Percentiles rank a stretch among this genome's conserved stretches.
These are phyloP conservation scores for Podarcis lilfordi DNA, from an alignment of 2,797 vertebrate genomes.

Conservation along the genomic window DNA sequence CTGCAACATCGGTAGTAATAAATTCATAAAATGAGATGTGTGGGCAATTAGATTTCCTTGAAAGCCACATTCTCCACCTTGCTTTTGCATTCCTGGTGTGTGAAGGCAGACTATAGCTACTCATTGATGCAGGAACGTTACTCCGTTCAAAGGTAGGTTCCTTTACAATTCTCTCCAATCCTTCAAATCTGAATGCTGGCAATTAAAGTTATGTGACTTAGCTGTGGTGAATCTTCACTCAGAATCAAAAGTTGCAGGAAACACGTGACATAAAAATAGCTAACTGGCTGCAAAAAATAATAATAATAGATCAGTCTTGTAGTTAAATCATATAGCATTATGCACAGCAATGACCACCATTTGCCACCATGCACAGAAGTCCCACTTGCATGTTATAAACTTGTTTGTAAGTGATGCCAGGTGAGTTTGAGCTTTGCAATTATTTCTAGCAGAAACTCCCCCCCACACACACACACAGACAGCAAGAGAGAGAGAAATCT, in stretches of 20 bases:
- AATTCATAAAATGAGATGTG: neutral
- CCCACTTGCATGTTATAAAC: neutral
- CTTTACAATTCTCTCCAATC: neutral
- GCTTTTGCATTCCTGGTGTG: neutral
- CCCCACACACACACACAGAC: too few species aligned
- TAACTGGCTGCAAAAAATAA: neutral
- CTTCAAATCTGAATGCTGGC: neutral
- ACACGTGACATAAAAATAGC: neutral
- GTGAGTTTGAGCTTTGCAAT: neutral
- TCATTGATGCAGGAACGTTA: neutral
- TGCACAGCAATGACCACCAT: neutral
- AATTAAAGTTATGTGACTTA: neutral
- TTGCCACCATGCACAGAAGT: neutral
- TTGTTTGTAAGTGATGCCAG: neutral
- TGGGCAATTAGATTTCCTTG: neutral
- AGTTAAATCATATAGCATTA: neutral
- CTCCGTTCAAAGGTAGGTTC: neutral
- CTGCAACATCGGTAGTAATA: neutral
- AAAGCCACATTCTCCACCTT: neutral
- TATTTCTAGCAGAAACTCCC: neutral
- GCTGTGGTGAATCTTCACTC: neutral
- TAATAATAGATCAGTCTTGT: neutral
- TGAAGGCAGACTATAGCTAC: neutral
- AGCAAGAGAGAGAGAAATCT: neutral
- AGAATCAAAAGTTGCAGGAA: neutral